A percentile compares a stretch with the other conserved stretches of the same genome.
These are phyloP conservation scores for Scatophagus argus DNA, from an alignment of 2,113 vertebrate species.

Conservation along the genomic window DNA sequence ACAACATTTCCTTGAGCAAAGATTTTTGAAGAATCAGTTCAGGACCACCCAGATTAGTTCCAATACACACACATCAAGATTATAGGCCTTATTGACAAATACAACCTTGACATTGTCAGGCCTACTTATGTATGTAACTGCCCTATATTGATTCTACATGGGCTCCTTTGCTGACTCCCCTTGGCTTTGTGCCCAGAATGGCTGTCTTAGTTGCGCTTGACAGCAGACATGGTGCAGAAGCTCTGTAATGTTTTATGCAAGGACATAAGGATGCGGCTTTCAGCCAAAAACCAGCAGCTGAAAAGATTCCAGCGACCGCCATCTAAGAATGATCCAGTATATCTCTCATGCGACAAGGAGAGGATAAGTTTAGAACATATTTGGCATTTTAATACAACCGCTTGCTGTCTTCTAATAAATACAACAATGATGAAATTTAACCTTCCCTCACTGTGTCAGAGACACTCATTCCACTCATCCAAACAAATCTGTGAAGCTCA, in stretches of 20 bases:
- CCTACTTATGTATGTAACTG: constrained; percentile 52
- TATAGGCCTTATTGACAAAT: constrained; percentile 34
- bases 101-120: constrained; percentile 62
- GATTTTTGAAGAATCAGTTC: neutral
- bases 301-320: constrained; percentile 42
- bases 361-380: constrained; percentile 3
- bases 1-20: neutral
- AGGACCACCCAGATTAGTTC: neutral
- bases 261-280: constrained; percentile 60
- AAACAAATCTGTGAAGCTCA: constrained; percentile 18
- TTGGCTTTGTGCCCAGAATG: constrained; percentile 51
- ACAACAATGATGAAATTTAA: constrained; percentile 33
- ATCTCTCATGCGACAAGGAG: constrained; percentile 24
- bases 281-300: constrained; percentile 44
- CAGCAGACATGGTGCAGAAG: constrained; percentile 54
- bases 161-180: constrained; percentile 55
- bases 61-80: constrained; percentile 18
- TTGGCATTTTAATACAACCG: constrained; percentile 36
- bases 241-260: constrained; percentile 67
- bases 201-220: constrained; percentile 50
- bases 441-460: constrained; percentile 13
- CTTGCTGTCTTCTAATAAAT: constrained; percentile 36
- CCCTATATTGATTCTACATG: constrained; percentile 55
- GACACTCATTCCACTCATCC: constrained; percentile 2
- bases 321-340: constrained; percentile 34